These are phyloP conservation scores for Planiliza haematocheilus DNA, from an alignment of 2,113 vertebrate species.

Conservation along the genomic window DNA sequence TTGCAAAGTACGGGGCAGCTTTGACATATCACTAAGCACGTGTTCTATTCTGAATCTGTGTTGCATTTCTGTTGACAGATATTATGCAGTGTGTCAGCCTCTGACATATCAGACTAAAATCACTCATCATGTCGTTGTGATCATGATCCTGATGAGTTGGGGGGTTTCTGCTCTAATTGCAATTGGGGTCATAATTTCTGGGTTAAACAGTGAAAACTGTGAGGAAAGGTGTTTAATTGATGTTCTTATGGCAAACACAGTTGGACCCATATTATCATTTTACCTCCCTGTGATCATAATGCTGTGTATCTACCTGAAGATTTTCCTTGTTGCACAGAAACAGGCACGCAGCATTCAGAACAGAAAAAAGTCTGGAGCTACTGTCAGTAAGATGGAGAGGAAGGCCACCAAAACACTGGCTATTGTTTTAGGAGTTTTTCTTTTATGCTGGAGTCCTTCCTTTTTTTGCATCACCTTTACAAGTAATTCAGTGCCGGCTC, in stretches of 20 bases:
- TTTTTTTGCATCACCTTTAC: constrained; percentile 10
- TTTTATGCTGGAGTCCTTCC: constrained; percentile 26
- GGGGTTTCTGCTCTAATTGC: constrained; percentile 81
- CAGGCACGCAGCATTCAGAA: constrained; percentile 30
- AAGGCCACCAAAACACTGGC: constrained; percentile 47
- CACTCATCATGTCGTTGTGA: constrained; percentile 63
- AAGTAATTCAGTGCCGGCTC: neutral
- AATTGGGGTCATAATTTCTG: constrained; percentile 61
- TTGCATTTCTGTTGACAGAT: constrained; percentile 67
- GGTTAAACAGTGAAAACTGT: neutral
- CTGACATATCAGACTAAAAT: constrained; percentile 85
- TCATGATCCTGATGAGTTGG: constrained; percentile 86
- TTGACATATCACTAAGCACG: constrained; percentile 48
- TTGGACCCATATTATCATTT: neutral
- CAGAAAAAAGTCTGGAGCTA: neutral
- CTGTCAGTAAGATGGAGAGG: constrained; percentile 19
- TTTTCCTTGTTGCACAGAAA: constrained; percentile 10
- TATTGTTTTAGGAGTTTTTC: constrained; percentile 35
- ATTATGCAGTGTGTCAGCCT: constrained; percentile 65
- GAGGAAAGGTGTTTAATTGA: constrained; percentile 26
- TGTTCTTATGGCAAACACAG: neutral
- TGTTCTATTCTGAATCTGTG: constrained; percentile 59
- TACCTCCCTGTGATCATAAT: constrained; percentile 24
- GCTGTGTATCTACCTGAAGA: constrained; percentile 24
- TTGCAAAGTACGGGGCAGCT: constrained; percentile 53